These are phyloP conservation scores for Micrastur ruficollis DNA, from an alignment of 2,797 vertebrate genomes.

Conservation along the genomic window DNA sequence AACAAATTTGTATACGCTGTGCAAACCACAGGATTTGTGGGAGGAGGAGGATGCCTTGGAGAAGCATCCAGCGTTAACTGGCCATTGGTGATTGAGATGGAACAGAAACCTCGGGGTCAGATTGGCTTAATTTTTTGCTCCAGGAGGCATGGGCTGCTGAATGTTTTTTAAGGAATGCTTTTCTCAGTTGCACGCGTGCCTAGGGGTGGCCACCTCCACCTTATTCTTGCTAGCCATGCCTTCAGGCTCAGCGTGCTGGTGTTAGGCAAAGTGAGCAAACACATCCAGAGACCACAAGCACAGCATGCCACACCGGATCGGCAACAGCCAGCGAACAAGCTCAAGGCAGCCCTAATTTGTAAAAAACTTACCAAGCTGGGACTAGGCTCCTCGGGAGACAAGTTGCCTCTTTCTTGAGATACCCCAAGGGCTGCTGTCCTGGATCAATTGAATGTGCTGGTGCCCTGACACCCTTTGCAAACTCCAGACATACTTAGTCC, in stretches of 20 bases:
- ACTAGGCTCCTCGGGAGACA: neutral
- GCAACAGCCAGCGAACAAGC: neutral
- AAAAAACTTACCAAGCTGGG: neutral
- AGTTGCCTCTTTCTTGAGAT: neutral
- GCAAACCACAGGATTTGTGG: neutral
- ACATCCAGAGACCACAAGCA: fast-evolving
- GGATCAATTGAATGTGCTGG: neutral
- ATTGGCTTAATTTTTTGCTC: neutral
- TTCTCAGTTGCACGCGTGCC: neutral
- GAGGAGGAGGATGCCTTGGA: neutral
- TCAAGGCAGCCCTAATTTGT: neutral
- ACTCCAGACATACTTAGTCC: neutral
- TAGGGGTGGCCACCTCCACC: neutral
- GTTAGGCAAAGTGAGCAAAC: neutral
- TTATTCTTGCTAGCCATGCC: neutral
- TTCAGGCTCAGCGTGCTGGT: neutral
- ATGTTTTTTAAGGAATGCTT: neutral
- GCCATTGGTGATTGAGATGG: neutral
- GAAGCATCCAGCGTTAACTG: neutral
- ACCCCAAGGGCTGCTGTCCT: neutral
- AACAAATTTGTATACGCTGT: neutral
- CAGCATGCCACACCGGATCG: neutral
- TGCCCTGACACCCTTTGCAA: neutral
- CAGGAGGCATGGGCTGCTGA: neutral
- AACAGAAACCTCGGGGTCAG: neutral